phyloP scores from a whole-genome alignment of 2,113 vertebrate species.

The Aplodontia rufa region DNA sequence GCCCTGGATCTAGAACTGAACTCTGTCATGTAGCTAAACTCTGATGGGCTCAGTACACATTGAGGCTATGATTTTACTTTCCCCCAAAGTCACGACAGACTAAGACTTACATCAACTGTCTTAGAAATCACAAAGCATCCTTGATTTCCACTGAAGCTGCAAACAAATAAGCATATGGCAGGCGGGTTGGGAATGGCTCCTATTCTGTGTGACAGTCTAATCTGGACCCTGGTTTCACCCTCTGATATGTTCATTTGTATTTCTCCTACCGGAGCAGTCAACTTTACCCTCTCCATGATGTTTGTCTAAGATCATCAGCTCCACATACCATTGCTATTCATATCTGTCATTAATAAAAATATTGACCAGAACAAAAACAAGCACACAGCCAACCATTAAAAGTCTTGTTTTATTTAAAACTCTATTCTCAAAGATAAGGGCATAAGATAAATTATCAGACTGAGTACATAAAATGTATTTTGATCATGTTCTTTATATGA shows the following conservation, averaged over 20 bases:
- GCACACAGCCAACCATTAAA: background rate
- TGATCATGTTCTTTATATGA: constrained; percentile 25
- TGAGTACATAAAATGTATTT: background rate
- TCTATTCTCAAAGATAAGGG: background rate
- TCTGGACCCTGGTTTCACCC: rapidly evolving
- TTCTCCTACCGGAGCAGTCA: background rate
- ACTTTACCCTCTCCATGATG: background rate
- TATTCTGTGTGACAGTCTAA: rapidly evolving
- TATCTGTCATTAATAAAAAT: background rate
- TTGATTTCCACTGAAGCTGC: background rate
- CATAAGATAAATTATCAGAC: background rate
- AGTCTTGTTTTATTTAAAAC: background rate
- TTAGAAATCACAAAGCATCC: background rate
- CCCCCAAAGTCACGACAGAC: background rate
- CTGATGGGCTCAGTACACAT: background rate
- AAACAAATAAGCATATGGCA: background rate
- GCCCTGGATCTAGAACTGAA: background rate
- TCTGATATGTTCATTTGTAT: background rate
- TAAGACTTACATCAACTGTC: background rate
- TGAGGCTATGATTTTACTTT: background rate
- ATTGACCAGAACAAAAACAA: background rate
- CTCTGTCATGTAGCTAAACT: background rate
- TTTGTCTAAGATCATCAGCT: background rate
- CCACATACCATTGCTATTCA: background rate
- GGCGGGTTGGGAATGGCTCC: background rate